A percentile compares a stretch with the other conserved stretches of the same genome.
Evolutionary conservation across 2,797 vertebrate species (phyloP).

Genomic region (Trachops cirrhosus): DNA sequence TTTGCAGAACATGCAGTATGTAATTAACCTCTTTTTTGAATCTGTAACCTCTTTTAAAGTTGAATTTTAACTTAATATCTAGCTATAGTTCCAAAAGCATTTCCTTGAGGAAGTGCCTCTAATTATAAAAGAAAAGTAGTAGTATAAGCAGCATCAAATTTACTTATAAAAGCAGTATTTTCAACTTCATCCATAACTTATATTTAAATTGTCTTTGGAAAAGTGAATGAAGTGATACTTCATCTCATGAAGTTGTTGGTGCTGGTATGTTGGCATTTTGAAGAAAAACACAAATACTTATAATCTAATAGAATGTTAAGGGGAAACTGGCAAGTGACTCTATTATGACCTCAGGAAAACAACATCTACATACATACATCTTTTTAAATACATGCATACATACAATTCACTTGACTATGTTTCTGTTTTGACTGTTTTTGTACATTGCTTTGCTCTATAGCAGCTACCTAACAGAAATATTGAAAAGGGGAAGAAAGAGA

Average conservation of each 20-base stretch:
- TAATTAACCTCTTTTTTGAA: background rate
- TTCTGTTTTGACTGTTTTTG: slow-evolving; percentile 58
- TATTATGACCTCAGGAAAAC: slow-evolving; percentile 51
- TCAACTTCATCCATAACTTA: background rate
- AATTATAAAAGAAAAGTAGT: background rate
- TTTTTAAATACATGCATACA: slow-evolving; percentile 29
- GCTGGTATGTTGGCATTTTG: slow-evolving; percentile 46
- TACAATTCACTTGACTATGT: background rate
- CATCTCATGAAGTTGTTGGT: slow-evolving; percentile 31
- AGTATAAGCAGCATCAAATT: background rate
- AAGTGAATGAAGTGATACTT: background rate
- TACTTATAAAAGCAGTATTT: background rate
- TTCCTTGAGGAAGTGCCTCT: background rate
- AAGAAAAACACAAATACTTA: slow-evolving; percentile 9
- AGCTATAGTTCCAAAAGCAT: slow-evolving; percentile 9
- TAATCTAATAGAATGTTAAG: slow-evolving; percentile 12
- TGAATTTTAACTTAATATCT: background rate
- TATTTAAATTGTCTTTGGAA: slow-evolving; percentile 24
- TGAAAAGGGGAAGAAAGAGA: slow-evolving; percentile 7
- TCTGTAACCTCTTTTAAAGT: background rate
- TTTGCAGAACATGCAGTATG: background rate
- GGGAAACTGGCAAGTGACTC: background rate
- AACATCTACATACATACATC: background rate
- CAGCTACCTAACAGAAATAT: slow-evolving; percentile 43
- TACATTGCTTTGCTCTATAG: background rate